phyloP scores from a whole-genome alignment of 30 jellyfish, hydroid and myxozoan species.

The Chrysaora quinquecirrha region DNA sequence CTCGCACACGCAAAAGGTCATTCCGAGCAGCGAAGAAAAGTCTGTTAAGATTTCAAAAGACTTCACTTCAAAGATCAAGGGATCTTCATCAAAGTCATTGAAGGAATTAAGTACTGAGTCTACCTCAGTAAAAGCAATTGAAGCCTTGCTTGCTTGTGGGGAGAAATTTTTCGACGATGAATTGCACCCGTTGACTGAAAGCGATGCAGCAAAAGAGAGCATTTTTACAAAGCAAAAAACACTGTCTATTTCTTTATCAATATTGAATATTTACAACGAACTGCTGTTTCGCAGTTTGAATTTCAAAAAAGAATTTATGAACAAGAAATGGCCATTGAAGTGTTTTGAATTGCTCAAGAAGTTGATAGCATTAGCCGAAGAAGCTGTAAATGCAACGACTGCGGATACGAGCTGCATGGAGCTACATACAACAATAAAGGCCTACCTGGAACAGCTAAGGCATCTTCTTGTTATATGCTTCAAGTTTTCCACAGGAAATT shows the following conservation, averaged over 20 bases:
- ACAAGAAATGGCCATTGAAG: background rate
- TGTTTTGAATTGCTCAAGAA: background rate
- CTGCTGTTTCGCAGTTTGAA: background rate
- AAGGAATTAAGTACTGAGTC: background rate
- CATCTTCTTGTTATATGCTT: background rate
- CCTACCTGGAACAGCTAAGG: background rate
- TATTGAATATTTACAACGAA: background rate
- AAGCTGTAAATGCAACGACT: background rate
- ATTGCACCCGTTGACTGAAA: background rate
- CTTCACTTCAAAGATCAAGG: background rate
- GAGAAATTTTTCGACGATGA: background rate
- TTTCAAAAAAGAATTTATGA: background rate
- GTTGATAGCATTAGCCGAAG: background rate
- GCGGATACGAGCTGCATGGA: background rate
- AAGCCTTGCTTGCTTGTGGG: conserved; percentile 4
- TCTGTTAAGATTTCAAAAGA: conserved; percentile 1
- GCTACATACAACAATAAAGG: background rate
- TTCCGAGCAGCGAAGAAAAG: background rate
- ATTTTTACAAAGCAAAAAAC: background rate
- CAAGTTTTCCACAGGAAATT: background rate
- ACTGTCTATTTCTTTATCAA: background rate
- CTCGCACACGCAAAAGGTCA: background rate
- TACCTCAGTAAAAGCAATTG: background rate
- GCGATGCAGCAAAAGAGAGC: background rate
- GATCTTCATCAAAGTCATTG: background rate